Percentiles rank a stretch among this genome's conserved stretches.
Conservation (phyloP, 2,113 vertebrate species). For the Chaetops frenatus region DNA sequence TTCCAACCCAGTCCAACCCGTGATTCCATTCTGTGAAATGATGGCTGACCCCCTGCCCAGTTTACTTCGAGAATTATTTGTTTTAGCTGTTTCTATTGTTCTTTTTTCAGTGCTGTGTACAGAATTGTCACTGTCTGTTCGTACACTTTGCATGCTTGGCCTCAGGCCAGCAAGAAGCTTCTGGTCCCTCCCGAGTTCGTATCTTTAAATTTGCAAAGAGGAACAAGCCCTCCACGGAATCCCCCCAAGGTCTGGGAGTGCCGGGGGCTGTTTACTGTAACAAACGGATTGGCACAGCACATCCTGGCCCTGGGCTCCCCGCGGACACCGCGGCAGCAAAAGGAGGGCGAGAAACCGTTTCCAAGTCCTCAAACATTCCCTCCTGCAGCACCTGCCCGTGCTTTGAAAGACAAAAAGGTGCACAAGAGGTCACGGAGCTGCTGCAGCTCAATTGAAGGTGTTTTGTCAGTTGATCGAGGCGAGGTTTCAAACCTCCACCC, state of each 20-base stretch:
- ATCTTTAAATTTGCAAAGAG: background rate
- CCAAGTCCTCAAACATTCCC: background rate
- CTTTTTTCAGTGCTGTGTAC: background rate
- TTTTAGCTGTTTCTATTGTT: background rate
- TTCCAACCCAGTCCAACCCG: background rate
- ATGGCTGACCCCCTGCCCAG: background rate
- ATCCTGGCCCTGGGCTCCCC: background rate
- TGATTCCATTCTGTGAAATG: background rate
- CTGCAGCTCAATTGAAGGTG: background rate
- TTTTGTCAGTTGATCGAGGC: background rate
- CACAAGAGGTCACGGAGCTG: background rate
- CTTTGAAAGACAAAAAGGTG: background rate
- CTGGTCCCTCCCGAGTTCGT: background rate
- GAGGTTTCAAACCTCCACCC: background rate
- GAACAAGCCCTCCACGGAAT: background rate
- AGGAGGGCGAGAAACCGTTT: background rate
- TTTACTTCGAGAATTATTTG: background rate
- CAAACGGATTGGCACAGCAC: background rate
- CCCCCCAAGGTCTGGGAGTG: background rate
- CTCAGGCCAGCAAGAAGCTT: background rate
- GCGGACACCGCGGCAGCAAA: background rate
- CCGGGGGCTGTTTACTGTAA: constrained; percentile 24
- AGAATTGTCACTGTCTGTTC: background rate
- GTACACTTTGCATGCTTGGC: background rate
- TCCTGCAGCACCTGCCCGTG: background rate